Evolutionary conservation across 2,888 invertebrate species (phyloP).

Genomic region (Leptura quadrifasciata): DNA sequence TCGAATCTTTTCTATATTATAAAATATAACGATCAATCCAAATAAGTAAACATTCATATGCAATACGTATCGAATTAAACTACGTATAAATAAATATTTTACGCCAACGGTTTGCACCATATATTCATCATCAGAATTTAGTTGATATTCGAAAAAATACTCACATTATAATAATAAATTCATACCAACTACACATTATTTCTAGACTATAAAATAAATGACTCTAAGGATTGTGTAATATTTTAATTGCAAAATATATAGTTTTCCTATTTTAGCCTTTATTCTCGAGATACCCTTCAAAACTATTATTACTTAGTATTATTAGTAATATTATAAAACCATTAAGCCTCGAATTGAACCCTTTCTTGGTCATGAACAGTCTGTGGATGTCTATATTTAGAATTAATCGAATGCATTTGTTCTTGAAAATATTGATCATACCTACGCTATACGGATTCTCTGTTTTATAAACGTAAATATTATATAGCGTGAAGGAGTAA

Average conservation of each 20-base stretch:
- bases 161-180: neutral
- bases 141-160: neutral
- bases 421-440: conserved; percentile 36
- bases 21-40: too few relatives aligned
- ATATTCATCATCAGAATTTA: too few relatives aligned
- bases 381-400: conserved; percentile 15
- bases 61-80: neutral
- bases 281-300: neutral
- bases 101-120: neutral
- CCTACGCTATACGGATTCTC: conserved; percentile 2
- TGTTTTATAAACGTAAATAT: neutral
- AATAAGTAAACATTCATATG: too few relatives aligned
- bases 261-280: too few relatives aligned
- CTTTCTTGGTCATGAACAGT: neutral
- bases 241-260: too few relatives aligned
- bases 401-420: conserved; percentile 30
- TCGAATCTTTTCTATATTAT: too few relatives aligned
- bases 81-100: neutral
- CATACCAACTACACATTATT: neutral
- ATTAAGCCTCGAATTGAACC: neutral
- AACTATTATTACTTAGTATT: neutral
- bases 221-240: too few relatives aligned
- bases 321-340: neutral
- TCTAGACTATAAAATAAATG: neutral
- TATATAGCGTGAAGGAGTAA: neutral